These are phyloP conservation scores for Macropodus opercularis DNA, from an alignment of 2,797 vertebrate species.

Conservation along the genomic window DNA sequence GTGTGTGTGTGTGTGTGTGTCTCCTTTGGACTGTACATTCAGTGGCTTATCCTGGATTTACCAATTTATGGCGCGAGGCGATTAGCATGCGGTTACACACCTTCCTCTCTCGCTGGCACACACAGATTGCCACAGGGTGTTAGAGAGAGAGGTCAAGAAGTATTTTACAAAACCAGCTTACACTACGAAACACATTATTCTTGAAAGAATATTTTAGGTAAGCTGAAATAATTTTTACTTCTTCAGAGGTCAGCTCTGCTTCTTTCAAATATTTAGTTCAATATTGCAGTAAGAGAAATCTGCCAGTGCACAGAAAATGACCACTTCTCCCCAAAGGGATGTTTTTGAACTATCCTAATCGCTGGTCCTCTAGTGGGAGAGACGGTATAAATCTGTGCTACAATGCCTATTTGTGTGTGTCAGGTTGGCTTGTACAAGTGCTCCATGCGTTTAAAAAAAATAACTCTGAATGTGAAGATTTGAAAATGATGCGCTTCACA, in stretches of 20 bases:
- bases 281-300: no score
- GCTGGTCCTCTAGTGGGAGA: neutral
- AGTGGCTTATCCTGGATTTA: conserved; percentile 27
- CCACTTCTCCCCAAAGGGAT: no score
- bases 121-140: neutral
- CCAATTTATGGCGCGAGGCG: conserved; percentile 13
- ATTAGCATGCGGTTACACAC: conserved; percentile 22
- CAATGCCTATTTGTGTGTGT: no score
- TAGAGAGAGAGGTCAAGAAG: neutral
- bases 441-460: no score
- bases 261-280: neutral
- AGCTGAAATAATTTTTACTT: conserved; percentile 2
- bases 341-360: neutral
- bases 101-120: neutral
- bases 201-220: neutral
- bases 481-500: no score
- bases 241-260: neutral
- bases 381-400: neutral
- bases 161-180: conserved; percentile 14
- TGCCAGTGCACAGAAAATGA: neutral
- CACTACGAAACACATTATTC: conserved; percentile 19
- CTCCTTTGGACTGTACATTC: neutral
- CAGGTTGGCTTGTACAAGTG: no score
- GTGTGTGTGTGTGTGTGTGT: neutral
- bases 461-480: no score